Conservation (phyloP, 2,113 vertebrate species). For the Gracilinanus agilis region DNA sequence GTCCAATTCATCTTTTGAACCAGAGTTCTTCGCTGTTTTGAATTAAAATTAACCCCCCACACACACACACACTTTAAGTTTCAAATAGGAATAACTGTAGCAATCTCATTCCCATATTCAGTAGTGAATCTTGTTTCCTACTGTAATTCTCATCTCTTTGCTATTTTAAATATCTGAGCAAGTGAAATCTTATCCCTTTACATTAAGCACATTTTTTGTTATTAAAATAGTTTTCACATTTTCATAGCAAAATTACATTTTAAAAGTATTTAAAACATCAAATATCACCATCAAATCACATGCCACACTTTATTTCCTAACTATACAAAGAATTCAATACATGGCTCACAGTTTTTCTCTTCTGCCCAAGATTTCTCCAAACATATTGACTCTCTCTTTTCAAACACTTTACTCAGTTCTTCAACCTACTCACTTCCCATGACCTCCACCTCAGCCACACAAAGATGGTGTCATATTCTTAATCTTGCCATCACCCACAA, state of each 20-base stretch:
- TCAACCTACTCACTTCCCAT: background rate
- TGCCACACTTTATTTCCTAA: background rate
- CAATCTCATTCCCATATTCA: background rate
- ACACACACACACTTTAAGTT: background rate
- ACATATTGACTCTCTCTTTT: too few relatives aligned
- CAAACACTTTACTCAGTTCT: background rate
- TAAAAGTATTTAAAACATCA: background rate
- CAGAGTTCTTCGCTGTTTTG: background rate
- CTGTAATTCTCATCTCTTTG: background rate
- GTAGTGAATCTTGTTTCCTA: background rate
- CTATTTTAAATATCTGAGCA: background rate
- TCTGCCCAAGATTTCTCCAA: background rate
- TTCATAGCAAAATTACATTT: background rate
- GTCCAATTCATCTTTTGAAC: background rate
- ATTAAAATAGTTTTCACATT: background rate
- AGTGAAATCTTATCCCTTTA: background rate
- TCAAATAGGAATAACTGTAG: background rate
- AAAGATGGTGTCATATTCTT: background rate
- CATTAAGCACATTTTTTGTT: background rate
- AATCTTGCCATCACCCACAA: background rate
- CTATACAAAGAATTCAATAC: background rate
- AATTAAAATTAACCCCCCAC: background rate
- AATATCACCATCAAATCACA: background rate
- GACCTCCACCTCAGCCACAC: background rate
- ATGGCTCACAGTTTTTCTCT: background rate